Base-by-base conservation (phyloP, 2,113 vertebrate species). In the Etheostoma cragini region DNA sequence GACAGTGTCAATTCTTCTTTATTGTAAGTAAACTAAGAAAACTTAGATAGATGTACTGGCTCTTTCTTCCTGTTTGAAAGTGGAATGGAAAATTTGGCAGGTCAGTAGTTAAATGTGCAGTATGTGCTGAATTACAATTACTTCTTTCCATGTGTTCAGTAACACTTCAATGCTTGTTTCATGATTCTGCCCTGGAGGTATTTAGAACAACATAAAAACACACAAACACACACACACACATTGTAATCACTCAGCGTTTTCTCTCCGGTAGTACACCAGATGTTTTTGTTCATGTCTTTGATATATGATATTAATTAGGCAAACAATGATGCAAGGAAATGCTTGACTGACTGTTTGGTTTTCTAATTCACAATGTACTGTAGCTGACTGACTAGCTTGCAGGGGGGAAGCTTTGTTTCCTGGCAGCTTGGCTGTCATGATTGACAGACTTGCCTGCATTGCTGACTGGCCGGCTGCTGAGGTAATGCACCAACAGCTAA, bases 131-230 rank as follows among this genome's bases (percentile, higher is more conserved):
- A 56, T 80, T 42, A 22, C 15, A 80, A 35, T 35, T 8, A 56
- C 54, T 76, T 72, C 24, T 64, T 76, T 72, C 35, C 8, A 0
- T 83, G 83, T 77, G 74, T 84, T 87, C 57, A 71, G 22, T 50
- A 81, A 61, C 54, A 63, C 33, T 60, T 56, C 11, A 47, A 1
- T 38, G 42, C 71, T 84, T 84, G 73, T 76, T 79, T 82, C 45
- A 70, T 70, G 71, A 64, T 49, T 83, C 81, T 64, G 53, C 62
- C 87, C 77, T 77, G 8, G 50, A 84, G 84, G 66, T 80, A 66
- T 65, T 53, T 53, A 11, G 45, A 79, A 78, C 72, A 76, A 30
- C 73, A 87, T 65, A 24, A 76, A 6, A 38, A 21, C 19, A 52
- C 50, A 52, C 7, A 11, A 19, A n/a, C 7, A 3, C 3, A 3